Percentiles rank a stretch among this genome's conserved stretches.
phyloP scores from a whole-genome alignment of 2,888 invertebrate species.

The Osmoderma eremita region DNA sequence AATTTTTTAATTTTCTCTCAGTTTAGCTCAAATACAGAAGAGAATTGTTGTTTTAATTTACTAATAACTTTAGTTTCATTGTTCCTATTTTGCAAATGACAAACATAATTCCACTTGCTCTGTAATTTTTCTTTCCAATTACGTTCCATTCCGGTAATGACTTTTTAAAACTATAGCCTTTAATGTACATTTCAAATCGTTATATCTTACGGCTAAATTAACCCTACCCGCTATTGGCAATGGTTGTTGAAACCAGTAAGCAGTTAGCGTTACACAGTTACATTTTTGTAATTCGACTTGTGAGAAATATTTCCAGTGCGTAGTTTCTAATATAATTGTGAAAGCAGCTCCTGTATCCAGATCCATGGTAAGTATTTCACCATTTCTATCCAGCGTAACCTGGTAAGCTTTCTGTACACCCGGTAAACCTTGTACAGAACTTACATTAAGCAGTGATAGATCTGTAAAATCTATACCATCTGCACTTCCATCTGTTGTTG shows the following conservation, averaged over 20 bases:
- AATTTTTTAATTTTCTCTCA: not conserved
- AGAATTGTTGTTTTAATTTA: no score
- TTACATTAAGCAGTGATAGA: not conserved
- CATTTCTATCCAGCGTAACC: not conserved
- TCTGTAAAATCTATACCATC: not conserved
- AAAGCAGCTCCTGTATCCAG: not conserved
- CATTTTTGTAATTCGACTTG: not conserved
- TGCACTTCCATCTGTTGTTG: not conserved
- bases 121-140: no score
- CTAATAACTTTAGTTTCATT: no score
- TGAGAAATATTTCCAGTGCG: not conserved
- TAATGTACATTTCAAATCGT: not conserved
- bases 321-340: not conserved
- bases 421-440: not conserved
- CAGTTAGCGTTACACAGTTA: not conserved
- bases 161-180: not conserved
- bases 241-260: not conserved
- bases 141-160: not conserved
- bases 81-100: no score
- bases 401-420: not conserved
- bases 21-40: not conserved
- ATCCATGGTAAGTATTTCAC: not conserved
- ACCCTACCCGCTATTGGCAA: not conserved
- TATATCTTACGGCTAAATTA: not conserved
- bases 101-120: no score